These are phyloP conservation scores for Anthophora plumipes DNA, from an alignment of 2,888 invertebrate genomes.

Conservation along the genomic window DNA sequence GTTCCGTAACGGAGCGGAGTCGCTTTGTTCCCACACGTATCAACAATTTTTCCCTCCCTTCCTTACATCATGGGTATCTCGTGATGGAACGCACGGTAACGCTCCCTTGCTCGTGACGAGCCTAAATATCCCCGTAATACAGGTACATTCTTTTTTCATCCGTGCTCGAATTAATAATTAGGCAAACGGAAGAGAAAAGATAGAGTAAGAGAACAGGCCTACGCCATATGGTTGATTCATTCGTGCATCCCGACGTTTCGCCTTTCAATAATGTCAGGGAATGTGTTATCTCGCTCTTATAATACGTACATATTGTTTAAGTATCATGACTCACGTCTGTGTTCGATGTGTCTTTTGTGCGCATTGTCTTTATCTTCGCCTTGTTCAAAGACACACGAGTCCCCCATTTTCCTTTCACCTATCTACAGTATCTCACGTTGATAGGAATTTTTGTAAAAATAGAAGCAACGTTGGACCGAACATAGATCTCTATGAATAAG, in stretches of 20 bases:
- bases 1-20: no score
- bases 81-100: no score
- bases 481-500: neutral
- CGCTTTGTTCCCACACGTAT: no score
- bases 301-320: conserved; percentile 21
- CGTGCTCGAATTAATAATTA: neutral
- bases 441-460: neutral
- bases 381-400: conserved; percentile 11
- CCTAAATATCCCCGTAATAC: neutral
- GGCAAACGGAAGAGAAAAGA: neutral
- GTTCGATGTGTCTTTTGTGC: conserved; percentile 22
- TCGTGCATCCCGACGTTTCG: conserved; percentile 16
- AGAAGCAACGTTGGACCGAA: neutral
- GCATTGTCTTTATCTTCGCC: conserved; percentile 16
- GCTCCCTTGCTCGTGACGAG: neutral
- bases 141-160: neutral
- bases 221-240: neutral
- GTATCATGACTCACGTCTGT: conserved; percentile 32
- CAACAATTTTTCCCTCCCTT: neutral
- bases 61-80: neutral
- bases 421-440: neutral
- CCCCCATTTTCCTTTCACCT: conserved; percentile 52
- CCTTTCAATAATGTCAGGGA: conserved; percentile 26
- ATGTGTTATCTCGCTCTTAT: conserved; percentile 21
- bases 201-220: neutral